phyloP scores from a whole-genome alignment of 1,140 invertebrate genomes.

The Asobara japonica region DNA sequence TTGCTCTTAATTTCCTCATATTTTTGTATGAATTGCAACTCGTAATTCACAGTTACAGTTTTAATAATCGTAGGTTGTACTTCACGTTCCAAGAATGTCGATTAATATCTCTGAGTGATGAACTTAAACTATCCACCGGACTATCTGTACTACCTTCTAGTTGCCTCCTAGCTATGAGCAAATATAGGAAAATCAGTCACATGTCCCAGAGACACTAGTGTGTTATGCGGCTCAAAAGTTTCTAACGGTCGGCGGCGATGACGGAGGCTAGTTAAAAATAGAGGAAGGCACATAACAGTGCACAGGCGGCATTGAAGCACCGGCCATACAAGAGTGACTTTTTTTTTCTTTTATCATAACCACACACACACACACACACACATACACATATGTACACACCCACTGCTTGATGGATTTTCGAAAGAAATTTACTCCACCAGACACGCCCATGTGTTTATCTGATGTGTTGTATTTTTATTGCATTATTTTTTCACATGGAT shows the following conservation, averaged over 20 bases:
- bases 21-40: background rate
- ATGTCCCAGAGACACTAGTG: background rate
- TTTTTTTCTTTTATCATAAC: conserved; percentile 6
- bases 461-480: conserved; percentile 21
- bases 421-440: conserved; percentile 33
- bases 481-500: too few relatives aligned
- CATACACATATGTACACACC: background rate
- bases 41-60: background rate
- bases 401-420: conserved; percentile 27
- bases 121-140: background rate
- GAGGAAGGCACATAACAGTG: conserved; percentile 14
- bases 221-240: conserved; percentile 8
- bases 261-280: conserved; percentile 21
- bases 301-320: conserved; percentile 4
- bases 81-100: background rate
- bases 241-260: conserved; percentile 15
- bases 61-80: background rate
- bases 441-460: conserved; percentile 25
- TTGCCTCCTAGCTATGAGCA: background rate
- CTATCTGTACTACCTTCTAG: background rate
- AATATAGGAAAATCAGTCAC: conserved; percentile 4
- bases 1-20: too few relatives aligned
- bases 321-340: background rate
- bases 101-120: background rate
- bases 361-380: background rate